Percentiles rank a stretch among this genome's conserved stretches.
Evolutionary conservation across 2,888 invertebrate genomes (phyloP).

Genomic region (Heliconius hortense): DNA sequence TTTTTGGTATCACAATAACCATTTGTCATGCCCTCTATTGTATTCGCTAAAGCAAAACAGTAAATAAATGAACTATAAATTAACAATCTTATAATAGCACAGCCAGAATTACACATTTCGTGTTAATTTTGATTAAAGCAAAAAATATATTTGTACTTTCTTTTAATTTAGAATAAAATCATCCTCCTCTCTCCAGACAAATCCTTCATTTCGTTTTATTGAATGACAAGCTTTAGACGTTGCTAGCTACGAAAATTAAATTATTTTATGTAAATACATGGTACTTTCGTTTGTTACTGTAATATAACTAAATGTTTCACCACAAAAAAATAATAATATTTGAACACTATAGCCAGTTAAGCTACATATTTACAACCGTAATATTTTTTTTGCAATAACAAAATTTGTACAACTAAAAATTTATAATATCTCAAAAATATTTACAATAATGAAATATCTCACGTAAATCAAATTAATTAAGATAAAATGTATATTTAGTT

Average conservation of each 20-base stretch:
- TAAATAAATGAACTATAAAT: background rate
- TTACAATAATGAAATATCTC: no score
- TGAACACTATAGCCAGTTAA: no score
- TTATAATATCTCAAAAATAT: no score
- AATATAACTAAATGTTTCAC: no score
- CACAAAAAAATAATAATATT: no score
- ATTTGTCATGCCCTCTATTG: slow-evolving; percentile 4
- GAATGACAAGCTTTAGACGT: background rate
- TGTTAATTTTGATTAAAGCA: background rate
- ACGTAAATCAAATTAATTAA: no score
- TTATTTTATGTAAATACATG: background rate
- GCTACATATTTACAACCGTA: no score
- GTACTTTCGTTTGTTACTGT: no score
- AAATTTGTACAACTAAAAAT: no score
- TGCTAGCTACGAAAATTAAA: background rate
- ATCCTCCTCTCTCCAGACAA: no score
- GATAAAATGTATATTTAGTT: no score
- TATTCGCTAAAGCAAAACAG: background rate
- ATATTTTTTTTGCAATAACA: no score
- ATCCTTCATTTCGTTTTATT: background rate
- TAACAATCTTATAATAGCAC: background rate
- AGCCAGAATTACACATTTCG: background rate
- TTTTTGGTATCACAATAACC: slow-evolving; percentile 24
- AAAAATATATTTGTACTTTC: background rate
- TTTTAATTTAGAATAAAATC: background rate